Conservation (phyloP, 2,113 vertebrate species). For the Tenrec ecaudatus region DNA sequence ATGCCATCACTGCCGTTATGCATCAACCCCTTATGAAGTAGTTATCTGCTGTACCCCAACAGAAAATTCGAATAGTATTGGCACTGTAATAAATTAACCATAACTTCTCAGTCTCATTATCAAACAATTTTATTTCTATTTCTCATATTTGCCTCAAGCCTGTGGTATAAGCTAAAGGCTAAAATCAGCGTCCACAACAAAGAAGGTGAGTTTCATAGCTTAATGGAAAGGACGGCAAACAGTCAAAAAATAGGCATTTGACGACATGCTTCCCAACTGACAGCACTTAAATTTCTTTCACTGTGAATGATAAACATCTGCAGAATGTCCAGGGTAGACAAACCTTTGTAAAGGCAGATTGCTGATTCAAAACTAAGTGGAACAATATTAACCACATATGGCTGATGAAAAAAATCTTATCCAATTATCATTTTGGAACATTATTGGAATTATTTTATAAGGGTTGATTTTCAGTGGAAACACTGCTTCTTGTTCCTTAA, state of each 20-base stretch:
- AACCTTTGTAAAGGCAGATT: neutral
- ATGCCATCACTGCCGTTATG: neutral
- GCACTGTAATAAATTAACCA: neutral
- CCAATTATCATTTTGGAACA: neutral
- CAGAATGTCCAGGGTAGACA: conserved; percentile 16
- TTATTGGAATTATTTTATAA: conserved; percentile 32
- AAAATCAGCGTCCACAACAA: conserved; percentile 2
- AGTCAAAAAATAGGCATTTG: conserved; percentile 16
- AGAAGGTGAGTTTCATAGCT: neutral
- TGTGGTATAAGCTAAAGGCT: conserved; percentile 4
- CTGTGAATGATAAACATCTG: neutral
- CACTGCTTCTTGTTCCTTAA: neutral
- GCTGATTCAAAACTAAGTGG: neutral
- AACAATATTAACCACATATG: neutral
- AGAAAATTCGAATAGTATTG: conserved; percentile 30
- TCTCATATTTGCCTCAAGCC: neutral
- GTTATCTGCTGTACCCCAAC: neutral
- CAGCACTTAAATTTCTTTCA: neutral
- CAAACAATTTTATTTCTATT: conserved; percentile 20
- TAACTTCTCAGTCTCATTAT: neutral
- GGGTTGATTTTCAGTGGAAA: neutral
- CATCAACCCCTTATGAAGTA: neutral
- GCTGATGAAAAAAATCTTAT: neutral
- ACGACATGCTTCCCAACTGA: neutral
- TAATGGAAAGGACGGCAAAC: neutral